These are phyloP conservation scores for Eutolmus rufibarbis DNA, from an alignment of 2,888 invertebrate species.

Conservation along the genomic window DNA sequence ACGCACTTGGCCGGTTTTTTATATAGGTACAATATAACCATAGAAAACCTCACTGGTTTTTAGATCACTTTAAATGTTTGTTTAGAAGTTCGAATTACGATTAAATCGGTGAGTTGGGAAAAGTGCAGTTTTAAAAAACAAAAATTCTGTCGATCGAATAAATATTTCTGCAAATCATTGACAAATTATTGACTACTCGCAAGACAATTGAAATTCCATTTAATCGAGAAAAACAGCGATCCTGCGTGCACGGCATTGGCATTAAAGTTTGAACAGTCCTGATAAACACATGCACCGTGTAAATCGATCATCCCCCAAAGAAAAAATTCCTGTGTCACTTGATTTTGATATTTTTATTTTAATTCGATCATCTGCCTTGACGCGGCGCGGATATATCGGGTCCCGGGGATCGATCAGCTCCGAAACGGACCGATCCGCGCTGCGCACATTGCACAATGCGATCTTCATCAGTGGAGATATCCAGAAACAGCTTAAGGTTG, in stretches of 20 bases:
- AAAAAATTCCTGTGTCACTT: constrained; percentile 27
- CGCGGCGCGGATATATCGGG: constrained; percentile 3
- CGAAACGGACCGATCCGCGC: not conserved
- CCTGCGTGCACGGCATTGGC: not conserved
- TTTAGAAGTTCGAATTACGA: not conserved
- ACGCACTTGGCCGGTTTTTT: too few relatives aligned
- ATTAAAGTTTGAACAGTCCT: not conserved
- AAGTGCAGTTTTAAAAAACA: not conserved
- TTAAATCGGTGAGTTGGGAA: not conserved
- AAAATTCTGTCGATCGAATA: not conserved
- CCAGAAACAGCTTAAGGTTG: constrained; percentile 36
- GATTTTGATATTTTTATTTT: constrained; percentile 37
- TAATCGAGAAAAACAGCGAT: not conserved
- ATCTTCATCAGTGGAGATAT: constrained; percentile 31
- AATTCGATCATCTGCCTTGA: not conserved
- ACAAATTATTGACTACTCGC: not conserved
- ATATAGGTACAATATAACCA: too few relatives aligned
- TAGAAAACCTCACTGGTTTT: not conserved
- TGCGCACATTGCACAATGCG: constrained; percentile 35
- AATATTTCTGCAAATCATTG: not conserved
- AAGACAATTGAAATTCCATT: not conserved
- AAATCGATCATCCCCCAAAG: not conserved
- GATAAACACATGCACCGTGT: not conserved
- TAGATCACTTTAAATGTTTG: not conserved
- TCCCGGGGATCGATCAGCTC: constrained; percentile 8